phyloP scores from a whole-genome alignment of 2,888 invertebrate species.

The Dione juno region DNA sequence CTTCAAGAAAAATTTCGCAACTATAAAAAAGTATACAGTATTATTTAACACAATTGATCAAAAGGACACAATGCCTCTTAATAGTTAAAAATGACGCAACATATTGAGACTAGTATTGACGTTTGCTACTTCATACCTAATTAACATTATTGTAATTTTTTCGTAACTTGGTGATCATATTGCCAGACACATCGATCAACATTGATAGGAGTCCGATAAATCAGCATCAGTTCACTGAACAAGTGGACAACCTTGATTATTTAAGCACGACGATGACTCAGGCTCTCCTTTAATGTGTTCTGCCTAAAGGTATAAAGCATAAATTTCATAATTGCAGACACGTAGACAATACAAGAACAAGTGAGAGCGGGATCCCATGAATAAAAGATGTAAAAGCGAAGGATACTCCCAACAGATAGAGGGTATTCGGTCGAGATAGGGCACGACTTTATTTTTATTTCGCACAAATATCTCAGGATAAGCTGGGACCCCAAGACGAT shows the following conservation, averaged over 20 bases:
- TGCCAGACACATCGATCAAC: constrained; percentile 73
- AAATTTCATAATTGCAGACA: constrained; percentile 78
- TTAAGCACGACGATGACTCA: constrained; percentile 66
- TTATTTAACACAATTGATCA: not conserved
- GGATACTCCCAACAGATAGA: constrained; percentile 61
- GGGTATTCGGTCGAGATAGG: constrained; percentile 57
- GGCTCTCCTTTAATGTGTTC: constrained; percentile 55
- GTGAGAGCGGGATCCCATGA: constrained; percentile 69
- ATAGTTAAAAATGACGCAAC: not conserved
- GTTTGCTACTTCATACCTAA: constrained; percentile 25
- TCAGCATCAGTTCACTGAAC: constrained; percentile 71
- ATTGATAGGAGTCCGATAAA: constrained; percentile 72
- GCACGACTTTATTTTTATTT: constrained; percentile 65
- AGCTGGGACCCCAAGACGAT: constrained; percentile 55
- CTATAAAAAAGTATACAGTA: too few relatives aligned
- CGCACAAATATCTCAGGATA: constrained; percentile 62
- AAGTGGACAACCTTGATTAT: constrained; percentile 74
- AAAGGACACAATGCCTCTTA: not conserved
- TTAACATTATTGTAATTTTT: constrained; percentile 38
- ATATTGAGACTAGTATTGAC: constrained; percentile 16
- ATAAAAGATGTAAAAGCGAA: constrained; percentile 72
- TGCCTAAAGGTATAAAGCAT: constrained; percentile 77
- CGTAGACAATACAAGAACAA: constrained; percentile 79
- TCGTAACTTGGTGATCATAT: constrained; percentile 48
- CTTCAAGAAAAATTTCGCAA: too few relatives aligned